Conservation (phyloP, 2,888 invertebrate species). For the Mesorhabditis spiculigera region DNA sequence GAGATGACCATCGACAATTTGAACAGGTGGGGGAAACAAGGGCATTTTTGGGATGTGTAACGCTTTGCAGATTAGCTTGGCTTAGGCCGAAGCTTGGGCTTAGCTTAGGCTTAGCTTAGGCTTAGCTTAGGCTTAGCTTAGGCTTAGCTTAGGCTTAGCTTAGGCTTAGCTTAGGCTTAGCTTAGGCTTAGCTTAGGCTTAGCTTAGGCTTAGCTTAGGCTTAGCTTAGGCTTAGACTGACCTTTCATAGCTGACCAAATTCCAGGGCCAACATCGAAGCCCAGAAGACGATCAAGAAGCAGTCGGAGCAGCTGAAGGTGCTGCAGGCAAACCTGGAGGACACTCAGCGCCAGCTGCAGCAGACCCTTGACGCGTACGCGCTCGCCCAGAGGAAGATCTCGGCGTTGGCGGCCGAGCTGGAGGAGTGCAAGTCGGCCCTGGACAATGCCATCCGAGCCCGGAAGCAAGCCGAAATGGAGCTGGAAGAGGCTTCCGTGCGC, state of each 20-base stretch:
- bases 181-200: no score
- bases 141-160: no score
- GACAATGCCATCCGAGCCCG: conserved; percentile 83
- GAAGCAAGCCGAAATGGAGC: conserved; percentile 77
- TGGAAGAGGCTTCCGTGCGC: conserved; percentile 73
- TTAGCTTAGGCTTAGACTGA: not conserved
- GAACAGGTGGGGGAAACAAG: conserved; percentile 70
- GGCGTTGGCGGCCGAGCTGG: conserved; percentile 66
- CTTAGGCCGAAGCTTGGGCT: no score
- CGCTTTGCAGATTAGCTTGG: no score
- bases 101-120: no score
- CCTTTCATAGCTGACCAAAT: conserved; percentile 6
- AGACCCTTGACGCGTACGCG: conserved; percentile 76
- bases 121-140: no score
- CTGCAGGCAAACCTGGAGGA: conserved; percentile 93
- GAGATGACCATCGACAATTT: conserved; percentile 93
- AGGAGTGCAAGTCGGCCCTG: conserved; percentile 71
- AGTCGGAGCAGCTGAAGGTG: conserved; percentile 80
- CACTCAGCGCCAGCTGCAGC: conserved; percentile 88
- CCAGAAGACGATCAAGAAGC: conserved; percentile 95
- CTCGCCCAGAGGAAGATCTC: conserved; percentile 57
- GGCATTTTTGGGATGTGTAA: no score
- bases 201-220: no score
- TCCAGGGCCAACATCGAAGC: conserved; percentile 88
- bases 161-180: no score